phyloP scores from a whole-genome alignment of 2,888 invertebrate genomes.

The Drosophila anomalata region DNA sequence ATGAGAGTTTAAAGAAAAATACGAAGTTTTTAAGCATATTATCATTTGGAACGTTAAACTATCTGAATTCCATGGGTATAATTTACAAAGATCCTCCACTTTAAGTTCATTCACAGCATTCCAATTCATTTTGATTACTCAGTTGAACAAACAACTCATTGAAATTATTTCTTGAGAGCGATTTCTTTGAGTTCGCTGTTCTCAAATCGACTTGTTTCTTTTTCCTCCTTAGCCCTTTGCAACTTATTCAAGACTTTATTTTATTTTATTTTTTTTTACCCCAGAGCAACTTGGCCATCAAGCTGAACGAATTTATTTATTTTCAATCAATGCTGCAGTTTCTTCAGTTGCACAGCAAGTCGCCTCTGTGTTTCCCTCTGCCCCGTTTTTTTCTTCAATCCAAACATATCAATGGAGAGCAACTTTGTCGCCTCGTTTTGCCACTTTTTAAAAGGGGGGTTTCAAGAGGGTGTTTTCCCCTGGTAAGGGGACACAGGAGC shows the following conservation, averaged over 20 bases:
- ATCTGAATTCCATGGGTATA: background rate
- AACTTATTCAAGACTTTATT: conserved; percentile 16
- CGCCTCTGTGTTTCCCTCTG: conserved; percentile 7
- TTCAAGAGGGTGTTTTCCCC: too few relatives aligned
- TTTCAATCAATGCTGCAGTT: conserved; percentile 67
- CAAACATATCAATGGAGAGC: conserved; percentile 19
- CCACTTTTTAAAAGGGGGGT: conserved; percentile 50
- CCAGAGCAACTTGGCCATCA: conserved; percentile 4
- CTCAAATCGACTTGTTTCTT: conserved; percentile 5
- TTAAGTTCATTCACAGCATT: conserved; percentile 21
- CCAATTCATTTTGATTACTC: conserved; percentile 27
- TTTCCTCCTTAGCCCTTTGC: background rate
- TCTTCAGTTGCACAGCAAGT: conserved; percentile 15
- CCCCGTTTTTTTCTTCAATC: too few relatives aligned
- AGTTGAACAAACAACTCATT: conserved; percentile 29
- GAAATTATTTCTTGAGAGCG: conserved; percentile 18
- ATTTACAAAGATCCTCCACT: conserved; percentile 15
- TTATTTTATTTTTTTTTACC: conserved; percentile 1
- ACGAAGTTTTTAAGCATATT: background rate
- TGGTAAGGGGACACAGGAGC: background rate
- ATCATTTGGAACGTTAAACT: background rate
- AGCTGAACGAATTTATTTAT: conserved; percentile 64
- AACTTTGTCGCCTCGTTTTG: conserved; percentile 72
- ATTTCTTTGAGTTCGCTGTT: conserved; percentile 9
- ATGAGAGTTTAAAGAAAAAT: background rate